Base-by-base conservation (phyloP, 2,113 vertebrate genomes). In the Sinosuthora webbiana region DNA sequence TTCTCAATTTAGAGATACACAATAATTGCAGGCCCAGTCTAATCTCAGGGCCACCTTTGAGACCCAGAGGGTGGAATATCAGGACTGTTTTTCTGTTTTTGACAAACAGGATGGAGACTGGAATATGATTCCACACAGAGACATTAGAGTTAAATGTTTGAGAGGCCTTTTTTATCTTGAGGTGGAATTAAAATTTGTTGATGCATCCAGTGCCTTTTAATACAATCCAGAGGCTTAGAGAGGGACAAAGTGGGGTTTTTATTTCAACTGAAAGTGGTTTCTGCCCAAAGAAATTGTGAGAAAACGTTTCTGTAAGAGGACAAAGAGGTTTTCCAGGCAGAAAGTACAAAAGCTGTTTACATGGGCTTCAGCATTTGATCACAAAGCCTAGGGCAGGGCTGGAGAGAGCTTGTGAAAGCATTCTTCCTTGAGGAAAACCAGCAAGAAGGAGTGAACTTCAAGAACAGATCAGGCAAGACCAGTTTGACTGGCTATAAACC, bases 321-420 rank as follows among this genome's bases (percentile, higher is more conserved):
- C 81, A 94, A 94, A 93, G 76, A 94, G 79, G 39, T 91, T 94
- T 95, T 82, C 82, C 70, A 95, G 91, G 77, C 92, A 96, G 92
- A 94, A 93, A 89, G 80, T 93, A 91, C 64, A 95, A 92, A 97
- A 93, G 78, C 90, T 93, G 24, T 96, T 97, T 91, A 76, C 35
- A 87, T 8, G 56, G 33, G 74, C 67, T 78, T 59, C 82, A 67
- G 52, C 55, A 80, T 92, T 97, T 93, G 93, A 85, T 91, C 87
- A 94, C 71, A 70, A 95, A 95, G 59, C 93, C 84, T 39, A 92
- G 70, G 59, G 92, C 83, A 59, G 94, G 85, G 75, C 78, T 93
- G 90, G 42, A 86, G 75, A 91, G 50, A 80, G 71, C 63, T 31
- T 39, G 63, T 87, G 85, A 95, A 93, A 91, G 63, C 68, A 39